Conservation (phyloP, 2,797 vertebrate genomes). For the Microctenopoma stevenorrisi region DNA sequence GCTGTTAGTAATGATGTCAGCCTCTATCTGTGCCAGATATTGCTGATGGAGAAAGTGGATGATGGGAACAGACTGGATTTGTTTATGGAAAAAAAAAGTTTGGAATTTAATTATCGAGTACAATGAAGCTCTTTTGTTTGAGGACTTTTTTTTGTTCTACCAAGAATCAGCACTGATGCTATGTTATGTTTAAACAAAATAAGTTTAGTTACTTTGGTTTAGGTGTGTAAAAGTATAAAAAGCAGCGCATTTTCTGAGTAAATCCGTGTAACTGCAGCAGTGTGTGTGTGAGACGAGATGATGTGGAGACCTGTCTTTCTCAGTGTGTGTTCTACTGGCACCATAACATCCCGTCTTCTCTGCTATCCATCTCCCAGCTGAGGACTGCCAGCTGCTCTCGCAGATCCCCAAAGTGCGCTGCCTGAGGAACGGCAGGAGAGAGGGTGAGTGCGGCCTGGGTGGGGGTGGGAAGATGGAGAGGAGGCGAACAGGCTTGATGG, state of each 20-base stretch:
- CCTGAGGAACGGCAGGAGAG: conserved; percentile 90
- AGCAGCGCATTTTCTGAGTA: conserved; percentile 3
- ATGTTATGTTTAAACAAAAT: conserved; percentile 1
- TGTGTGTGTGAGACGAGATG: conserved; percentile 16
- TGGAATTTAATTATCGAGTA: conserved; percentile 11
- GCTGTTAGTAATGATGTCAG: conserved; percentile 21
- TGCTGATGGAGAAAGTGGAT: conserved; percentile 1
- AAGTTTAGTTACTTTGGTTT: not conserved
- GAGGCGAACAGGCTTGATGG: not conserved
- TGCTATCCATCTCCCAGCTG: conserved; percentile 83
- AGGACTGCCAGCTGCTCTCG: conserved; percentile 95
- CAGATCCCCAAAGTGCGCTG: conserved; percentile 96
- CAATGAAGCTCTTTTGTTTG: conserved; percentile 32
- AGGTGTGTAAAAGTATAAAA: conserved; percentile 5
- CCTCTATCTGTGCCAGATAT: not conserved
- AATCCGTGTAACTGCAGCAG: conserved; percentile 5
- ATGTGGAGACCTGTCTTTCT: conserved; percentile 18
- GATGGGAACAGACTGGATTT: conserved; percentile 27
- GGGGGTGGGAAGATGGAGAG: not conserved
- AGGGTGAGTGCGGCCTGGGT: conserved; percentile 85
- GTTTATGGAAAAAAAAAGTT: conserved; percentile 41
- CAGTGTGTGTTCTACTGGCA: conserved; percentile 55
- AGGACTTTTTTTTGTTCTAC: not conserved
- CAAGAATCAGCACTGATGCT: not conserved
- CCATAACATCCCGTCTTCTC: conserved; percentile 58